A percentile compares a stretch with the other conserved stretches of the same genome.
phyloP scores from a whole-genome alignment of 1,140 invertebrate genomes.

The Physella acuta region DNA sequence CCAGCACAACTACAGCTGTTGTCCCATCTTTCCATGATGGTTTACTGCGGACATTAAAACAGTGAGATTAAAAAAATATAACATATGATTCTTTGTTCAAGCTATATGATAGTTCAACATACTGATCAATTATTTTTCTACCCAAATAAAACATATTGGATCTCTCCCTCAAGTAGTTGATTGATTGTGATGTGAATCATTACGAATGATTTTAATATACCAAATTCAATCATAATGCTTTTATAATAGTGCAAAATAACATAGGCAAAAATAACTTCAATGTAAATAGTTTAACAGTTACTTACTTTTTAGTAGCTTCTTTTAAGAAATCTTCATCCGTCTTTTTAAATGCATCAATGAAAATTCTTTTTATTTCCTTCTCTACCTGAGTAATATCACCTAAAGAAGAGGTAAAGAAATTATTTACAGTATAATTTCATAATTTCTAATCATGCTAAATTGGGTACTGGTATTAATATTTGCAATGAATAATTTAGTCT shows the following conservation, averaged over 20 bases:
- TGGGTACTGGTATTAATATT: too few species aligned
- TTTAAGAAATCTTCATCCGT: slow-evolving; percentile 64
- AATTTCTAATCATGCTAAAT: too few species aligned
- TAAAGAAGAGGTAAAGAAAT: slow-evolving; percentile 29
- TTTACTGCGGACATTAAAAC: slow-evolving; percentile 45
- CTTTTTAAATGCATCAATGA: slow-evolving; percentile 62
- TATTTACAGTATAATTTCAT: too few species aligned
- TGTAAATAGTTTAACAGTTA: too few species aligned
- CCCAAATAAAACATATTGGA: too few species aligned
- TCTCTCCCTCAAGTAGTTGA: too few species aligned
- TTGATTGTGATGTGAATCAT: too few species aligned
- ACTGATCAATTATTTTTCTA: too few species aligned
- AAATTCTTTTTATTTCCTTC: slow-evolving; percentile 60
- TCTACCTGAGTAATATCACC: slow-evolving; percentile 54
- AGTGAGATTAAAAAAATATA: too few species aligned
- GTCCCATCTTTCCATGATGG: slow-evolving; percentile 64
- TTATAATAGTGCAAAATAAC: not conserved
- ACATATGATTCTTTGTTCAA: too few species aligned
- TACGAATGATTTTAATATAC: not conserved
- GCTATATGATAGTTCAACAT: too few species aligned
- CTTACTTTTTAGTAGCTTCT: slow-evolving; percentile 45
- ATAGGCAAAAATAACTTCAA: not conserved
- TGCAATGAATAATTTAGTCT: too few species aligned
- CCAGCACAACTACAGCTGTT: slow-evolving; percentile 60
- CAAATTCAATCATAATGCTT: not conserved